These are phyloP conservation scores for Tympanuchus pallidicinctus DNA, from an alignment of 2,113 vertebrate species.

Conservation along the genomic window DNA sequence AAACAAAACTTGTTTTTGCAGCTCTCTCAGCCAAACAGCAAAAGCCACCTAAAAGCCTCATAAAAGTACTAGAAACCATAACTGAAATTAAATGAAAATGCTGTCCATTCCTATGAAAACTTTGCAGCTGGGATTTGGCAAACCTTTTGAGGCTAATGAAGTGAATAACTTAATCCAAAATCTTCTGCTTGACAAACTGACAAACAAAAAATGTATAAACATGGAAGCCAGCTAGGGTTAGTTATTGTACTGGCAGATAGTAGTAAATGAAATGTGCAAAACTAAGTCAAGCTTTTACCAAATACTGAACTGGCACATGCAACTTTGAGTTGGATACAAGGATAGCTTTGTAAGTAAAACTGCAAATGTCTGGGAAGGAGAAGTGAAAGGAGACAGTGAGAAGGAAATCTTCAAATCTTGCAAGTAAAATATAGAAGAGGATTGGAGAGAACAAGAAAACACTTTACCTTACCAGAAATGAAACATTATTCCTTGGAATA, in stretches of 20 bases:
- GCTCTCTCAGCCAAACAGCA: background rate
- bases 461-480: background rate
- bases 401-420: background rate
- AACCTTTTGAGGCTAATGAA: background rate
- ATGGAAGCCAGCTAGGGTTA: background rate
- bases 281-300: background rate
- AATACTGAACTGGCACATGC: background rate
- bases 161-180: constrained; percentile 6
- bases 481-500: background rate
- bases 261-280: background rate
- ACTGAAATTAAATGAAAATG: background rate
- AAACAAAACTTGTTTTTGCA: background rate
- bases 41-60: background rate
- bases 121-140: constrained; percentile 1
- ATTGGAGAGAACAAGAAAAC: background rate
- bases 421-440: background rate
- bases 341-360: background rate
- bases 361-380: background rate
- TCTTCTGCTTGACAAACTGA: background rate
- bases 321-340: background rate
- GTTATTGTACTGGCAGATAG: background rate
- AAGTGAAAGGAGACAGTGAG: background rate
- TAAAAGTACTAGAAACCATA: background rate
- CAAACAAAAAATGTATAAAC: background rate
- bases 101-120: background rate